Evolutionary conservation across 2,888 invertebrate species (phyloP).

Genomic region (Norana najaformis): DNA sequence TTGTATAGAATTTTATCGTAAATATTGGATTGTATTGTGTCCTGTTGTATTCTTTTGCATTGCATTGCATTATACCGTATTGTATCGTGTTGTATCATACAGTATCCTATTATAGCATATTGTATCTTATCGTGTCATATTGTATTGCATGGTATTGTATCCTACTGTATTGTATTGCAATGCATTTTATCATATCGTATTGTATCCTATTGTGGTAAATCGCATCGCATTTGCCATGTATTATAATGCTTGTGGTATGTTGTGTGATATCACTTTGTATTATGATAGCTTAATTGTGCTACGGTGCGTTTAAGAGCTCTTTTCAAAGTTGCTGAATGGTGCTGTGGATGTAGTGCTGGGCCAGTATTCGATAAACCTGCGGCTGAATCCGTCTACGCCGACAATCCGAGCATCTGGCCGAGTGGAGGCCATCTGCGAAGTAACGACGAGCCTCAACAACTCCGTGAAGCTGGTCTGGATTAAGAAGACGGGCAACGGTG

Average conservation of each 20-base stretch:
- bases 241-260: too few relatives aligned
- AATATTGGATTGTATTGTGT: too few relatives aligned
- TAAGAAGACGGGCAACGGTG: constrained; percentile 21
- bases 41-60: too few relatives aligned
- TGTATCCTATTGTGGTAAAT: background rate
- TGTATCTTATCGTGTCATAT: too few relatives aligned
- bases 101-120: too few relatives aligned
- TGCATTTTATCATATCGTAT: background rate
- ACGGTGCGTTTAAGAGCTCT: background rate
- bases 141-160: too few relatives aligned
- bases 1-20: too few relatives aligned
- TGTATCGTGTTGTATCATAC: too few relatives aligned
- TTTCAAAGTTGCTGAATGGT: background rate
- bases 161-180: too few relatives aligned
- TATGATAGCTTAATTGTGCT: background rate
- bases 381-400: background rate
- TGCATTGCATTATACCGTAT: too few relatives aligned
- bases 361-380: constrained; percentile 32
- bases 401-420: constrained; percentile 26
- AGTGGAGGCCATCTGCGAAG: constrained; percentile 37
- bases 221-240: too few relatives aligned
- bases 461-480: constrained; percentile 35
- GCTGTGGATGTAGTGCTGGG: background rate
- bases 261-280: background rate
- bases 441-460: constrained; percentile 24